Evolutionary conservation across 2,888 invertebrate genomes (phyloP), one percentile per base, ranked within the genome.

Genomic region (Drosophila picticornis): DNA sequence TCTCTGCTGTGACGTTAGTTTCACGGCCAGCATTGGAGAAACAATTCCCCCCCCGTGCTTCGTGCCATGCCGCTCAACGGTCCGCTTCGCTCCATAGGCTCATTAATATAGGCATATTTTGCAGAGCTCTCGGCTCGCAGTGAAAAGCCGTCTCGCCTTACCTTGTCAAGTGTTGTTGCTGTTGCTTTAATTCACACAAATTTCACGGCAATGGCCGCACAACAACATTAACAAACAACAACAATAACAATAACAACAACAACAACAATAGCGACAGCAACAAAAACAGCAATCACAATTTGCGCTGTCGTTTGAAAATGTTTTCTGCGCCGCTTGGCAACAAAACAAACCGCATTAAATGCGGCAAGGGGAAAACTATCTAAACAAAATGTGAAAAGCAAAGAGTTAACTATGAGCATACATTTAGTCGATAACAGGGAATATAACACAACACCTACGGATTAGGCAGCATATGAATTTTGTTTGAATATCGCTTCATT

Each of bases 131-230:
- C 22, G 64, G 51, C 76, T 73, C 64, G 64, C 48, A 84, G 84
- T 84, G 84, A 90, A 84, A 84, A 90, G 71, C 62, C 81, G 79
- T 74, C 63, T 81, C 48, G 79, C 66, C 81, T 80, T 74, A 70
- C 82, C 83, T 81, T 81, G 81, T 81, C 81, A 83, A 81, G 81
- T 83, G 81, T 60, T 64, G 65, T 63, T 77, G 59, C 48, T 38
- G 67, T 7, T 82, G 65, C 71, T 75, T 85, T 85, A 75, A 88
- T 85, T 85, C 90, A 90, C 84, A 85, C 86, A 88, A 85, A 85
- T 88, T 88, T 84, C 86, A 89, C 84, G 84, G 83, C 85, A 87
- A 87, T 89, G 83, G 80, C 72, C 81, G 80, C 68, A 73, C 38
- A 57, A 36, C 34, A 59, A 31, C 46, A 52, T 16, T 32, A 52